Conservation (phyloP, 2,888 invertebrate species). For the Cosmorhoe ocellata region DNA sequence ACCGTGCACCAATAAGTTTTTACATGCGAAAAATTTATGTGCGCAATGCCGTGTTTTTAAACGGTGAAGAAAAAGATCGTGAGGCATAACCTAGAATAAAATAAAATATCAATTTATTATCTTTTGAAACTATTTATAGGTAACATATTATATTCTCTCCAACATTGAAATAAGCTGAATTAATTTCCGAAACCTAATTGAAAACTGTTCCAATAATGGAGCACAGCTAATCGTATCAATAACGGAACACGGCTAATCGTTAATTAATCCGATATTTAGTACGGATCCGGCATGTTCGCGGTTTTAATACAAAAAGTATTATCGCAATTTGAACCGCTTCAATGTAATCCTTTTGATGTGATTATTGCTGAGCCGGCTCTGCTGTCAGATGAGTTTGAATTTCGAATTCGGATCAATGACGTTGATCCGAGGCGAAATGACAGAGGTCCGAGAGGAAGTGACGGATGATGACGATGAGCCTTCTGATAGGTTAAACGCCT, state of each 20-base stretch:
- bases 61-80: too few species aligned
- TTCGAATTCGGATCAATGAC: too few species aligned
- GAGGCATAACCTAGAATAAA: too few species aligned
- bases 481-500: too few species aligned
- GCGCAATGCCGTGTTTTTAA: too few species aligned
- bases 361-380: background rate
- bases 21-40: too few species aligned
- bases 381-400: background rate
- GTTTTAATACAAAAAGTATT: conserved; percentile 25
- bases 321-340: conserved; percentile 12
- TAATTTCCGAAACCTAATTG: conserved; percentile 18
- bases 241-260: conserved; percentile 18
- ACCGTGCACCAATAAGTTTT: too few species aligned
- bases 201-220: conserved; percentile 18
- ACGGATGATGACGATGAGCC: too few species aligned
- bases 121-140: too few species aligned
- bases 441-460: too few species aligned
- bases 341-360: background rate
- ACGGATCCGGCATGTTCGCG: conserved; percentile 12
- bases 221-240: conserved; percentile 15
- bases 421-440: too few species aligned
- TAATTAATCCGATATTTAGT: conserved; percentile 25
- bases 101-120: background rate
- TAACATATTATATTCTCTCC: background rate
- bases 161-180: conserved; percentile 14